Percentiles rank a stretch among this genome's conserved stretches.
These are phyloP conservation scores for Zygaena filipendulae DNA, from an alignment of 2,888 invertebrate genomes.

Conservation along the genomic window DNA sequence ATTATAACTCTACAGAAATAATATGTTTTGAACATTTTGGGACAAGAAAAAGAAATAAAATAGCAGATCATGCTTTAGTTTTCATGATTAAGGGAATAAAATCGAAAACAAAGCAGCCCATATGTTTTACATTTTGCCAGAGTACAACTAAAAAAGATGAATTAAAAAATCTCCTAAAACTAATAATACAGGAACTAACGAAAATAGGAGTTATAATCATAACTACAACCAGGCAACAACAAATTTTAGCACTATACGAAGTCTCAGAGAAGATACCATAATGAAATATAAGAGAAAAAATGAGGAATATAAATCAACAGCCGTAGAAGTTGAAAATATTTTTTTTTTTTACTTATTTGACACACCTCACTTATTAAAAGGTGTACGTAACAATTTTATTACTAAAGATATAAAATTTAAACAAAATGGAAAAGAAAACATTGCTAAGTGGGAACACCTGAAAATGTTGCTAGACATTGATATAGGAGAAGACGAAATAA, in stretches of 20 bases:
- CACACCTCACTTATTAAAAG: conserved; percentile 14
- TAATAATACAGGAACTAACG: conserved; percentile 2
- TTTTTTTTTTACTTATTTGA: conserved; percentile 13
- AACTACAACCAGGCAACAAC: conserved; percentile 10
- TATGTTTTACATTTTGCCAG: conserved; percentile 11
- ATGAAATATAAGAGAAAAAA: conserved; percentile 1
- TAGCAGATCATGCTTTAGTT: conserved; percentile 14
- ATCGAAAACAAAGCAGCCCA: conserved; percentile 13
- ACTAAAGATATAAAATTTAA: conserved; percentile 8
- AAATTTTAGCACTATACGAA: conserved; percentile 10
- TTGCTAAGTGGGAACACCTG: conserved; percentile 11
- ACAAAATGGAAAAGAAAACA: conserved; percentile 3
- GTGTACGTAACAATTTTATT: conserved; percentile 14
- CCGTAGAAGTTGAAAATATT: conserved; percentile 7
- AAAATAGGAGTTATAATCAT: conserved; percentile 7
- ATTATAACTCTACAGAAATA: neutral
- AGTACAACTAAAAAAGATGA: conserved; percentile 7
- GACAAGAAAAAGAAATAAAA: neutral
- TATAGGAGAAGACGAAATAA: conserved; percentile 11
- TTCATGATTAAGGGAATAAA: conserved; percentile 11
- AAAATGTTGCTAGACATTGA: conserved; percentile 6
- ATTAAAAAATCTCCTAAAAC: conserved; percentile 6
- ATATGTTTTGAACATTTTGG: conserved; percentile 5
- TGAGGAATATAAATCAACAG: conserved; percentile 1
- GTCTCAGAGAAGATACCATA: conserved; percentile 8